Conservation (phyloP, 2,113 vertebrate species). For the Saguinus midas region DNA sequence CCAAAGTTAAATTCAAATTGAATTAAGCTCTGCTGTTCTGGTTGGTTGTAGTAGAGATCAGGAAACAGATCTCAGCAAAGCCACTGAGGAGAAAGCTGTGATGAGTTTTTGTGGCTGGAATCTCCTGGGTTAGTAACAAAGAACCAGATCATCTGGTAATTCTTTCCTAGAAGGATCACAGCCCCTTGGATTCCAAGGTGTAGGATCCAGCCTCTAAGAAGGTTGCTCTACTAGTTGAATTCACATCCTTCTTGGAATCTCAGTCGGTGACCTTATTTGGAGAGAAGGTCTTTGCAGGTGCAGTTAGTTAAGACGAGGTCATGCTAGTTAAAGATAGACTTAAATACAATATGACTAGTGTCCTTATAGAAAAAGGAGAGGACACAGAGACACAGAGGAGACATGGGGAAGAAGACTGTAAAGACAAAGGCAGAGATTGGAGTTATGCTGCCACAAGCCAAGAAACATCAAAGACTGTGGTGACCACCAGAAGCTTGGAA, state of each 20-base stretch:
- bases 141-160: background rate
- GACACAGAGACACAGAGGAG: background rate
- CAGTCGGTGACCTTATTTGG: background rate
- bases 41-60: too few species aligned
- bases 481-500: background rate
- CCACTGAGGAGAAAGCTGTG: background rate
- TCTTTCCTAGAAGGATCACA: background rate
- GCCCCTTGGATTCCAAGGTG: background rate
- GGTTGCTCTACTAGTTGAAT: background rate
- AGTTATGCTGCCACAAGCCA: background rate
- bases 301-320: background rate
- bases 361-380: background rate
- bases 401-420: background rate
- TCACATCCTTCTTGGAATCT: background rate
- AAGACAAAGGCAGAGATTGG: background rate
- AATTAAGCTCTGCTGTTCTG: background rate
- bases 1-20: background rate
- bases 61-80: background rate
- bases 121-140: background rate
- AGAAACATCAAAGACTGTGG: background rate
- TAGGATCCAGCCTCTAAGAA: background rate
- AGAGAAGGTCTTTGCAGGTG: background rate
- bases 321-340: background rate
- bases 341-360: background rate
- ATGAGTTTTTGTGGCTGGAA: background rate